Base-by-base conservation (phyloP, 1,140 invertebrate species). In the Zaprionus nigranus region DNA sequence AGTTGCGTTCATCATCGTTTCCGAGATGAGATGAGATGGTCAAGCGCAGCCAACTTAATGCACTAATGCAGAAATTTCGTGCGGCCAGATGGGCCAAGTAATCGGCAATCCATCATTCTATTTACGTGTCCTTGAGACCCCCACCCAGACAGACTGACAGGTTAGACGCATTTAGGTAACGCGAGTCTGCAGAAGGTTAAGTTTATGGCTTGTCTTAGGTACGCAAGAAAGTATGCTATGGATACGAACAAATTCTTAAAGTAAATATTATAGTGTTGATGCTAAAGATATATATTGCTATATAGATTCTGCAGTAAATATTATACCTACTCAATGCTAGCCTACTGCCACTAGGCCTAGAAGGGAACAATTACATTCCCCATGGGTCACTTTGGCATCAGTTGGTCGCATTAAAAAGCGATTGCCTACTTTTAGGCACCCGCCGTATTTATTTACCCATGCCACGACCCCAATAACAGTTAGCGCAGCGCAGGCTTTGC, bases 391-490 rank as follows among this genome's bases (percentile, higher is more conserved):
- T 51, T 51, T 22, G 20, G 15, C 26, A 53, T 22, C 20, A 53
- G 49, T 22, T 53, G 28, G 61, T 46, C 22, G 22, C 15, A 40
- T 11, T 53, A 34, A 68, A 60, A 60, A 51, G 34, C 7, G n/a
- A 20, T 53, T 61, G 66, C 46, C 43, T 59, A 22, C 20, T 61
- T 61, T 69, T 61, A 12, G 9, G 54, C 13, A 40, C 36, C 12
- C 28, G 20, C 43, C 43, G 36, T 60, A 30, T 53, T 36, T 38
- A n/a, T 36, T 38, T 43, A 38, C 13, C 57, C 51, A 28, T 26
- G 12, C 58, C 24, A 15, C 46, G 60, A 64, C 15, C 46, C 49
- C 65, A 61, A 74, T 74, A 74, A 68, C 71, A 74, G 59, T 74
- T 68, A 68, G 60, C 71, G 64, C 64, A 46, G n/a, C 22, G 36